Percentiles rank a stretch among this genome's conserved stretches.
Conservation (phyloP, 2,797 vertebrate genomes). For the Pelochelys cantorii region DNA sequence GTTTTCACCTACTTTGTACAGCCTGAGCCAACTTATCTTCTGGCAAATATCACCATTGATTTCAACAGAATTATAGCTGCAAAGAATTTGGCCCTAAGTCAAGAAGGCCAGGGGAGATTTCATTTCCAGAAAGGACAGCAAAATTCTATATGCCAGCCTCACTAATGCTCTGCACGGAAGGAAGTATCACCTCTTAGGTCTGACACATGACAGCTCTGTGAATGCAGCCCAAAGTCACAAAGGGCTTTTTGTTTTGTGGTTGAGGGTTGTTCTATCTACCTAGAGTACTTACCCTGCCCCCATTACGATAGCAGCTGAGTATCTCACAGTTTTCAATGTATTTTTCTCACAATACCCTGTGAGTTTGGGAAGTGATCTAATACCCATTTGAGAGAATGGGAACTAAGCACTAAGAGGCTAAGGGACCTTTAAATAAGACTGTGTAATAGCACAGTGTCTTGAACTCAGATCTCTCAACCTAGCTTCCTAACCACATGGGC, state of each 20-base stretch:
- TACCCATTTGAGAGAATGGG: accelerated
- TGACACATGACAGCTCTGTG: not conserved
- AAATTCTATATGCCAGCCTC: not conserved
- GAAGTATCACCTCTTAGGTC: not conserved
- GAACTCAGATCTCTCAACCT: not conserved
- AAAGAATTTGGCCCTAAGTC: not conserved
- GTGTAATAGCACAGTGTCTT: not conserved
- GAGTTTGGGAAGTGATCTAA: not conserved
- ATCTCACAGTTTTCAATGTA: not conserved
- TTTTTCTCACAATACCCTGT: not conserved
- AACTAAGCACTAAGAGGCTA: not conserved
- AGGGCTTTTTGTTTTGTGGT: not conserved
- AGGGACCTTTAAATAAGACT: not conserved
- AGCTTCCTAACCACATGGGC: not conserved
- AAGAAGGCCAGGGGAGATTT: not conserved
- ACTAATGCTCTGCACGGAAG: not conserved
- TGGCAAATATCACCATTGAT: not conserved
- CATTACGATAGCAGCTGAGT: not conserved
- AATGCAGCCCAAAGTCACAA: not conserved
- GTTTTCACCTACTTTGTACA: conserved; percentile 12
- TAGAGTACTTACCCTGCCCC: not conserved
- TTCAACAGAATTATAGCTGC: conserved; percentile 19
- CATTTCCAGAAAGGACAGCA: not conserved
- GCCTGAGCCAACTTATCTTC: not conserved
- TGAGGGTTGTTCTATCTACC: not conserved